A percentile compares a stretch with the other conserved stretches of the same genome.
phyloP scores from a whole-genome alignment of 2,888 invertebrate genomes.

The Noctua pronuba region DNA sequence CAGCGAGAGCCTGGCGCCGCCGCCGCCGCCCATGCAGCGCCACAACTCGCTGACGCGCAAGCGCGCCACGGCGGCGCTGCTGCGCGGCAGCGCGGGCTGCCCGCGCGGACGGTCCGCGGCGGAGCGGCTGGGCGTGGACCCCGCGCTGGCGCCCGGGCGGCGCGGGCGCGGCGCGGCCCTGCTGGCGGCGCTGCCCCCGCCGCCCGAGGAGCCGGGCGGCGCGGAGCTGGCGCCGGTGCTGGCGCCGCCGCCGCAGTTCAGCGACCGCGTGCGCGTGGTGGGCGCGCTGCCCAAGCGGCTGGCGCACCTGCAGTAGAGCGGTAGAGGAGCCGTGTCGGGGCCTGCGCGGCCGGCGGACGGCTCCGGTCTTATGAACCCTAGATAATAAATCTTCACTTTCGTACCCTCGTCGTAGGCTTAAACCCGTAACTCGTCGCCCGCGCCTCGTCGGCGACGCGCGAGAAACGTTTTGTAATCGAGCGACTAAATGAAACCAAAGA shows the following conservation, averaged over 20 bases:
- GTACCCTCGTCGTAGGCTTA: slow-evolving; percentile 69
- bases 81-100: slow-evolving; percentile 82
- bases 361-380: slow-evolving; percentile 71
- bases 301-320: slow-evolving; percentile 86
- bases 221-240: slow-evolving; percentile 93
- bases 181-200: slow-evolving; percentile 95
- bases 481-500: slow-evolving; percentile 89
- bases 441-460: slow-evolving; percentile 34
- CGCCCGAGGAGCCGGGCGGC: slow-evolving; percentile 93
- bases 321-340: background rate
- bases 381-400: slow-evolving; percentile 68
- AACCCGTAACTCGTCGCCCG: slow-evolving; percentile 57
- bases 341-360: slow-evolving; percentile 9
- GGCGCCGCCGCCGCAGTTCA: slow-evolving; percentile 97
- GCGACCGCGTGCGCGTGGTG: slow-evolving; percentile 96
- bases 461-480: slow-evolving; percentile 81
- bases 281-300: slow-evolving; percentile 95
- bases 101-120: slow-evolving; percentile 82
- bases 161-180: slow-evolving; percentile 93
- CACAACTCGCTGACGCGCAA: slow-evolving; percentile 92
- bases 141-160: slow-evolving; percentile 81
- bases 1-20: slow-evolving; percentile 85
- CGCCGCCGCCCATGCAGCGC: slow-evolving; percentile 88
- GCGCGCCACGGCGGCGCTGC: slow-evolving; percentile 90
- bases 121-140: slow-evolving; percentile 86